phyloP scores from a whole-genome alignment of 2,888 invertebrate genomes.

The Suillia variegata region DNA sequence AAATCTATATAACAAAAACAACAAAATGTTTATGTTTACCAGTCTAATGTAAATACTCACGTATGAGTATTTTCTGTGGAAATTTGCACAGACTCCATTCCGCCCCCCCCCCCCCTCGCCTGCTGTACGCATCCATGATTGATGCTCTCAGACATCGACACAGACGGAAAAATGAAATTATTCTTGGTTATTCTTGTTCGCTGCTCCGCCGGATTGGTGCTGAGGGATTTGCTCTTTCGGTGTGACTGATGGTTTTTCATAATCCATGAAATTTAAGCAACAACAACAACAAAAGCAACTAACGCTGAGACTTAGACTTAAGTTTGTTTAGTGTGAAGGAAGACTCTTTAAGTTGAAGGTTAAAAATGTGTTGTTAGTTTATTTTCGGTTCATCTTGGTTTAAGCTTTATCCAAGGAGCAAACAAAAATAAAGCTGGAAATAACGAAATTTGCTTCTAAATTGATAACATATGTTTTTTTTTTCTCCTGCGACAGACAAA shows the following conservation, averaged over 20 bases:
- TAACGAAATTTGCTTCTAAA: conserved; percentile 49
- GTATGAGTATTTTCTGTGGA: too few species aligned
- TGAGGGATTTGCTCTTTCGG: not conserved
- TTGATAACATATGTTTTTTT: conserved; percentile 48
- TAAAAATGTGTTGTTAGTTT: not conserved
- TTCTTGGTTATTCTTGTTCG: not conserved
- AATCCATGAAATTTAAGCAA: not conserved
- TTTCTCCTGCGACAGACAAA: too few species aligned
- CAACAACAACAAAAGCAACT: too few species aligned
- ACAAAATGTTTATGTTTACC: too few species aligned
- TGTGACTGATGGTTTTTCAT: not conserved
- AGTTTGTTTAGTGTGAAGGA: not conserved
- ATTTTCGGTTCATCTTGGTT: too few species aligned
- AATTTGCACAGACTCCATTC: too few species aligned
- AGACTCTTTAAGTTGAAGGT: not conserved
- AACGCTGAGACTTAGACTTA: too few species aligned
- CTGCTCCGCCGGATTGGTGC: not conserved
- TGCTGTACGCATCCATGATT: not conserved
- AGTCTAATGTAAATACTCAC: too few species aligned
- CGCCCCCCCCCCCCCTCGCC: too few species aligned
- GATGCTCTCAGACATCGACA: not conserved
- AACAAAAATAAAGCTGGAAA: too few species aligned
- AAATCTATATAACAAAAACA: too few species aligned
- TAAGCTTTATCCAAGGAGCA: too few species aligned
- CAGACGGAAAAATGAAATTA: conserved; percentile 1